phyloP scores from a whole-genome alignment of 1,140 invertebrate genomes.

The Homarus americanus region DNA sequence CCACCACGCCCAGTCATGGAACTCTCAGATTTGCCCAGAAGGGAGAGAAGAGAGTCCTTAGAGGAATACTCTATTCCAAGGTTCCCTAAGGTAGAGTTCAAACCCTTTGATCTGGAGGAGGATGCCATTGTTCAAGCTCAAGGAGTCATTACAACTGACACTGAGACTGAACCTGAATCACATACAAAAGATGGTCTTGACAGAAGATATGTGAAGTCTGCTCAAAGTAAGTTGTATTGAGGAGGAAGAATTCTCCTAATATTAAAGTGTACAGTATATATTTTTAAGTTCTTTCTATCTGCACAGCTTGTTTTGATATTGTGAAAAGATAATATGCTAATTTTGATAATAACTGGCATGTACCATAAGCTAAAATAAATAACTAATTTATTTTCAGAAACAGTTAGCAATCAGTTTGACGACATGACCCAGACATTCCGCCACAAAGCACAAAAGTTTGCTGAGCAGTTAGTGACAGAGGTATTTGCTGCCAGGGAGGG shows the following conservation, averaged over 20 bases:
- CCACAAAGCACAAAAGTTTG: conserved; percentile 85
- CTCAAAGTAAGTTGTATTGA: conserved; percentile 64
- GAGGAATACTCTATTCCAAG: conserved; percentile 73
- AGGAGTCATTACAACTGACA: conserved; percentile 35
- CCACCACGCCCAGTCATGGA: conserved; percentile 79
- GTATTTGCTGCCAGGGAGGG: conserved; percentile 74
- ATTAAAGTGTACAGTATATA: not conserved
- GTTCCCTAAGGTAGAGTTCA: conserved; percentile 74
- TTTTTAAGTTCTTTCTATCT: not conserved
- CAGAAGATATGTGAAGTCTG: conserved; percentile 61
- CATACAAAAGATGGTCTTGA: conserved; percentile 51
- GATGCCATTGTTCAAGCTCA: conserved; percentile 20
- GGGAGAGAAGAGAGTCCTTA: conserved; percentile 75
- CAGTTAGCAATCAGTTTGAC: conserved; percentile 82
- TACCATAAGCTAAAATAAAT: too few relatives aligned
- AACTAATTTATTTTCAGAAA: conserved; percentile 80
- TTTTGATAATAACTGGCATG: not conserved
- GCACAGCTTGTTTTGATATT: not conserved
- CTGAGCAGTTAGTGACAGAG: conserved; percentile 82
- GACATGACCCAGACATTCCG: conserved; percentile 86
- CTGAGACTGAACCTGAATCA: conserved; percentile 61
- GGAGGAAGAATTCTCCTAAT: not conserved
- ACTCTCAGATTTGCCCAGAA: conserved; percentile 73
- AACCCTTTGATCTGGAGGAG: conserved; percentile 68
- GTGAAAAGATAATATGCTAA: too few relatives aligned